phyloP scores from a whole-genome alignment of 2,888 invertebrate species.

The Diarsia rubi region DNA sequence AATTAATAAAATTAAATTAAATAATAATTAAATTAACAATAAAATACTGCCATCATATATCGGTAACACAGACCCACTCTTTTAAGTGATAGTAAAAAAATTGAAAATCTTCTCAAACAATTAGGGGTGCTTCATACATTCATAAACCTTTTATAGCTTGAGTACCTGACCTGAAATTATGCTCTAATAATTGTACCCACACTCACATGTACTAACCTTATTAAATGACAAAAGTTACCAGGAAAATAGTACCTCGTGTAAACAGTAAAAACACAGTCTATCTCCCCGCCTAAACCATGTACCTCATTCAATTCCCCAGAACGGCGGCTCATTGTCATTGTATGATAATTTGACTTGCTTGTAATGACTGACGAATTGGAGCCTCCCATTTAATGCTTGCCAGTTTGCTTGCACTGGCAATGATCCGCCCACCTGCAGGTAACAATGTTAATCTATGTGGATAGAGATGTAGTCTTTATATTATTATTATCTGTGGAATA shows the following conservation, averaged over 20 bases:
- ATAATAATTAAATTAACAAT: too few relatives aligned
- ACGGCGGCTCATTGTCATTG: slow-evolving; percentile 85
- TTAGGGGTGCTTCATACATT: too few relatives aligned
- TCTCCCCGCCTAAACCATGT: slow-evolving; percentile 46
- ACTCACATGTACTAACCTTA: neutral
- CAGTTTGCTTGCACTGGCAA: slow-evolving; percentile 77
- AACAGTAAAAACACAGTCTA: neutral
- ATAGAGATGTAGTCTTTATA: slow-evolving; percentile 66
- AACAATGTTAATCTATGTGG: slow-evolving; percentile 48
- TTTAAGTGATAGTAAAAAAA: too few relatives aligned
- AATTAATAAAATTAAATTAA: too few relatives aligned
- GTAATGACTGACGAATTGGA: slow-evolving; percentile 75
- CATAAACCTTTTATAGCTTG: too few relatives aligned
- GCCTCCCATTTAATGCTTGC: slow-evolving; percentile 83
- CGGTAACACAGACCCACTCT: too few relatives aligned
- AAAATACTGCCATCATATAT: too few relatives aligned
- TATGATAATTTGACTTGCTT: slow-evolving; percentile 82
- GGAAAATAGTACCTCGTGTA: neutral
- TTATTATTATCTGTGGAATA: neutral
- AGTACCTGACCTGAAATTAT: too few relatives aligned
- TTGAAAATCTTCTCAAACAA: too few relatives aligned
- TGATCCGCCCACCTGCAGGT: slow-evolving; percentile 73
- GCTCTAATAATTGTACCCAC: neutral
- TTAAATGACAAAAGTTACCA: neutral
- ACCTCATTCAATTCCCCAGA: slow-evolving; percentile 42